Conservation (phyloP, 2,888 invertebrate genomes). For the Thera obeliscata region DNA sequence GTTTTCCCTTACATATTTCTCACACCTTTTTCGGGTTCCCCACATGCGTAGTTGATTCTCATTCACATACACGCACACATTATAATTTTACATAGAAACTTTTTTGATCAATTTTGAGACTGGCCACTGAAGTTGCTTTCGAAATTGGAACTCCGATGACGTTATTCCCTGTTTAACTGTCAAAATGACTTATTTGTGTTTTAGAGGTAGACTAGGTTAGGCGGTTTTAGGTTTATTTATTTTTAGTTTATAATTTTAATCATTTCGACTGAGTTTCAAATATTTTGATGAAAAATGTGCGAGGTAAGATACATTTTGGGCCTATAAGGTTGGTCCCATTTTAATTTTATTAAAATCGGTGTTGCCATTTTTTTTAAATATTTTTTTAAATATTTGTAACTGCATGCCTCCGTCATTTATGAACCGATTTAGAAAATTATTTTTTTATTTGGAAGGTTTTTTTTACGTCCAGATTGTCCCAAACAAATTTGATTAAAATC, state of each 20-base stretch:
- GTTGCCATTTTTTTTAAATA: too few relatives aligned
- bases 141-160: slow-evolving; percentile 22
- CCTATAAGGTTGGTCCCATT: too few relatives aligned
- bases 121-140: slow-evolving; percentile 2
- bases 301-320: slow-evolving; percentile 47
- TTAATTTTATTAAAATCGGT: too few relatives aligned
- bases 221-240: slow-evolving; percentile 45
- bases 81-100: not conserved
- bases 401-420: too few relatives aligned
- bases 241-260: slow-evolving; percentile 40
- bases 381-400: too few relatives aligned
- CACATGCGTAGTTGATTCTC: too few relatives aligned
- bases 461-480: too few relatives aligned
- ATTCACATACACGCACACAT: not conserved
- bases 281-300: slow-evolving; percentile 46
- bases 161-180: slow-evolving; percentile 5
- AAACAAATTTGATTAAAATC: too few relatives aligned
- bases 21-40: too few relatives aligned
- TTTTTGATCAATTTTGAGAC: not conserved
- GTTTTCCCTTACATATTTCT: too few relatives aligned
- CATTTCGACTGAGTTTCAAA: slow-evolving; percentile 32
- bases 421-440: too few relatives aligned
- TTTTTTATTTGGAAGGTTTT: too few relatives aligned
- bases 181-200: slow-evolving; percentile 26
- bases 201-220: slow-evolving; percentile 43